Evolutionary conservation across 2,113 vertebrate genomes (phyloP).

Genomic region (Perca flavescens): DNA sequence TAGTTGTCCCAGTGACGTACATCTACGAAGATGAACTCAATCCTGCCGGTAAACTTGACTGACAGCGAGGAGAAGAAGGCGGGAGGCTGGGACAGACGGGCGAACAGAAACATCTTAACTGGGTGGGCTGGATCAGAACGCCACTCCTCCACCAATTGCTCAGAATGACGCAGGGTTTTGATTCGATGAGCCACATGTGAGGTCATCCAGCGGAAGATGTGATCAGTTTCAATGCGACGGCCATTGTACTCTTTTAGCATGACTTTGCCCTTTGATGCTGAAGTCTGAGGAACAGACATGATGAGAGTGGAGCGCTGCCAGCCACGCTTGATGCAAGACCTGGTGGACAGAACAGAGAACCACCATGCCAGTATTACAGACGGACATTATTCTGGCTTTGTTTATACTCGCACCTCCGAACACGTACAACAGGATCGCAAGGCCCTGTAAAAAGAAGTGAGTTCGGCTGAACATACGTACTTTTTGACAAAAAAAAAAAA

Average conservation of each 20-base stretch:
- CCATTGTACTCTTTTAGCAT: conserved; percentile 96
- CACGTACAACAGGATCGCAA: no score
- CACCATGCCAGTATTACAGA: background rate
- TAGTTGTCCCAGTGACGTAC: conserved; percentile 91
- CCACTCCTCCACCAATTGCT: conserved; percentile 93
- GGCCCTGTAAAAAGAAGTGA: no score
- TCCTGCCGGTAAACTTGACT: conserved; percentile 97
- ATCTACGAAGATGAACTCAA: conserved; percentile 98
- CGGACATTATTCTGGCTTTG: background rate
- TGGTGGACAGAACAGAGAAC: conserved; percentile 58
- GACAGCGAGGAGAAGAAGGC: conserved; percentile 97
- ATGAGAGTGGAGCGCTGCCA: conserved; percentile 96
- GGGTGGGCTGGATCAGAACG: conserved; percentile 87
- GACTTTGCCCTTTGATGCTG: conserved; percentile 96
- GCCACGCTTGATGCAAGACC: conserved; percentile 93
- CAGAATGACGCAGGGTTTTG: conserved; percentile 89
- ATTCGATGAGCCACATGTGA: conserved; percentile 93
- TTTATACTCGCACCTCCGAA: no score
- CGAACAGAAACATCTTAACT: conserved; percentile 96
- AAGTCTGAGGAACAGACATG: conserved; percentile 98
- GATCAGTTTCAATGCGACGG: conserved; percentile 88
- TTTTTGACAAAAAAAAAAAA: no score
- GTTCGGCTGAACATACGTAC: no score
- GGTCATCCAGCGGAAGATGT: conserved; percentile 98
- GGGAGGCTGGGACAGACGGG: conserved; percentile 92